Conservation (phyloP, 2,888 invertebrate species). For the Abrostola triplasia region DNA sequence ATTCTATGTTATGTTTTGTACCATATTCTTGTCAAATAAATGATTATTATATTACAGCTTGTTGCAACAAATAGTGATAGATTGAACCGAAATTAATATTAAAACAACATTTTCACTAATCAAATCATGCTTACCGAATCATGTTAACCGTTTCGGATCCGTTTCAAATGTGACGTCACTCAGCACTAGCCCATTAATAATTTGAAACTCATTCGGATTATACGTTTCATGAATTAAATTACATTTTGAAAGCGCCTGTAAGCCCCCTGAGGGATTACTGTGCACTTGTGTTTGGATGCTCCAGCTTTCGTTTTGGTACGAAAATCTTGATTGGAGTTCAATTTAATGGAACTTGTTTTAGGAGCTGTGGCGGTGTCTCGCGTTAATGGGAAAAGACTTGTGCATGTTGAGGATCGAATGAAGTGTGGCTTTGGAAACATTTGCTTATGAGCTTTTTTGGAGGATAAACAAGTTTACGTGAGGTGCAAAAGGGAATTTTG, state of each 20-base stretch:
- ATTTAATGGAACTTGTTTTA: conserved; percentile 9
- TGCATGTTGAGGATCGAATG: too few relatives aligned
- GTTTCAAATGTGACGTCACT: conserved; percentile 21
- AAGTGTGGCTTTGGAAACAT: too few relatives aligned
- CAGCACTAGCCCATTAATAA: conserved; percentile 54
- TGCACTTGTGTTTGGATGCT: conserved; percentile 36
- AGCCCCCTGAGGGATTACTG: conserved; percentile 59
- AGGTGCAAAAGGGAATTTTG: too few relatives aligned
- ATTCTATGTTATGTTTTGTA: too few relatives aligned
- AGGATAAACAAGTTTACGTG: too few relatives aligned
- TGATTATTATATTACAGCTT: too few relatives aligned
- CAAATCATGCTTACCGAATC: conserved; percentile 27
- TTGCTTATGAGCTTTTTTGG: too few relatives aligned
- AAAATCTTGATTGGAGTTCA: conserved; percentile 31
- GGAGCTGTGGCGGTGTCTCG: background rate
- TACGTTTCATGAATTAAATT: conserved; percentile 60
- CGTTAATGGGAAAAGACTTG: too few relatives aligned
- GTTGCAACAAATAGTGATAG: background rate
- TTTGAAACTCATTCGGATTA: conserved; percentile 68
- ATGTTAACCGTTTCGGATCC: conserved; percentile 18
- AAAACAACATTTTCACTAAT: conserved; percentile 14
- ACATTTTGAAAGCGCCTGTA: conserved; percentile 61
- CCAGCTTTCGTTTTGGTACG: conserved; percentile 10
- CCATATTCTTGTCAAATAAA: too few relatives aligned
- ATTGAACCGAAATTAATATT: background rate